Evolutionary conservation across 2,888 invertebrate species (phyloP).

Genomic region (Campopleginae sp.): DNA sequence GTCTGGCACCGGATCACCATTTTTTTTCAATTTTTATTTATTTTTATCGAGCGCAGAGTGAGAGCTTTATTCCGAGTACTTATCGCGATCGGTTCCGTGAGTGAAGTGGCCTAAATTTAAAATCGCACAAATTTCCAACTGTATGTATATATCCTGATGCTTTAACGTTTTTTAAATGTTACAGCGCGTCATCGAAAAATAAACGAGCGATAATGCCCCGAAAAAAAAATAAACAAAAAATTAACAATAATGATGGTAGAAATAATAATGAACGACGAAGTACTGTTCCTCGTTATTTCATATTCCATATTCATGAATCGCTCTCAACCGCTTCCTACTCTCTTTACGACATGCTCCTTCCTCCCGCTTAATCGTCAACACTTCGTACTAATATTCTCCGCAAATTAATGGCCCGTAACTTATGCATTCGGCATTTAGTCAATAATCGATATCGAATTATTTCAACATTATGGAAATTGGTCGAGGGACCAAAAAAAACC

Average conservation of each 20-base stretch:
- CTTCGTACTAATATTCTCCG: neutral
- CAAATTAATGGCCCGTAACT: slow-evolving; percentile 19
- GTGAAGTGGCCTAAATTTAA: slow-evolving; percentile 45
- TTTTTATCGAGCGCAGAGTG: slow-evolving; percentile 1
- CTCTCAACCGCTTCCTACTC: slow-evolving; percentile 41
- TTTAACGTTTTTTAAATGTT: slow-evolving; percentile 2
- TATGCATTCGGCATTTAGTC: neutral
- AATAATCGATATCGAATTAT: neutral
- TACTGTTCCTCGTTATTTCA: slow-evolving; percentile 40
- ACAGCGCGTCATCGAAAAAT: slow-evolving; percentile 34
- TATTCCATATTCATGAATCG: slow-evolving; percentile 55
- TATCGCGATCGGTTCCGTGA: slow-evolving; percentile 55
- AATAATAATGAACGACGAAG: slow-evolving; percentile 23
- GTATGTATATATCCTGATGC: neutral
- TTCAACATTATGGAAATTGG: neutral
- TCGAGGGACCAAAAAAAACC: neutral
- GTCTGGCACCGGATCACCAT: slow-evolving; percentile 36
- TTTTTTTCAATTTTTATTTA: neutral
- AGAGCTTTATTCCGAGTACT: slow-evolving; percentile 33
- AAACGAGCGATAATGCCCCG: slow-evolving; percentile 33
- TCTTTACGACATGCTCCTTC: slow-evolving; percentile 9
- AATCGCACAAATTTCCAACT: slow-evolving; percentile 1
- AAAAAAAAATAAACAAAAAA: slow-evolving; percentile 13
- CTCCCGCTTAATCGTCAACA: slow-evolving; percentile 18
- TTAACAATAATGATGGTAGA: slow-evolving; percentile 3